A percentile compares a stretch with the other conserved stretches of the same genome.
phyloP scores from a whole-genome alignment of 2,797 vertebrate species.

The Micrastur ruficollis region DNA sequence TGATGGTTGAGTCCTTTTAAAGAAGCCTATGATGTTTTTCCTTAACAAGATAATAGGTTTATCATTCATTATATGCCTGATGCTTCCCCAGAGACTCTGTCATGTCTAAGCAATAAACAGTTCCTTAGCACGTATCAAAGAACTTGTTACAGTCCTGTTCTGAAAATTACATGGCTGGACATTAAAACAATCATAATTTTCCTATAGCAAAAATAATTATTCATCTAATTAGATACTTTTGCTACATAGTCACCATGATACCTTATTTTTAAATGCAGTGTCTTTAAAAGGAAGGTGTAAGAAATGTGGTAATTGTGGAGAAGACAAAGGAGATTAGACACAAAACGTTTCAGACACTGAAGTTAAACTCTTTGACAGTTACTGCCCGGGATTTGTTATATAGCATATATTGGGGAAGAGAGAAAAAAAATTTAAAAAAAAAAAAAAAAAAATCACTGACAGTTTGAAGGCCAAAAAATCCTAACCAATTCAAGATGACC shows the following conservation, averaged over 20 bases:
- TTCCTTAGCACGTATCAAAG: not conserved
- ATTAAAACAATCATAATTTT: constrained; percentile 21
- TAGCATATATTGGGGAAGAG: not conserved
- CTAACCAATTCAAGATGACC: not conserved
- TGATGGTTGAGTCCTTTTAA: not conserved
- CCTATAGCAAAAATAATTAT: not conserved
- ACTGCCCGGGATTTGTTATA: not conserved
- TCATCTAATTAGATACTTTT: not conserved
- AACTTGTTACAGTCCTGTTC: not conserved
- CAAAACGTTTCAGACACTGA: not conserved
- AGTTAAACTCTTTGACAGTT: not conserved
- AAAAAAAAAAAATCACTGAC: not conserved
- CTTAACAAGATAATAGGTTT: not conserved
- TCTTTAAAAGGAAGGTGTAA: not conserved
- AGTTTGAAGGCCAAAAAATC: not conserved
- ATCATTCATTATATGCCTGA: not conserved
- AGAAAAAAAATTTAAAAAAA: not conserved
- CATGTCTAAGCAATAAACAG: not conserved
- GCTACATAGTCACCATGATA: not conserved
- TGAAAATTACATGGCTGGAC: not conserved
- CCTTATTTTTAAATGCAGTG: not conserved
- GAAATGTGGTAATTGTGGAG: not conserved
- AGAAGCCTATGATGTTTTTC: not conserved
- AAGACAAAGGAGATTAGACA: not conserved
- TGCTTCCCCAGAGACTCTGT: not conserved